A percentile compares a stretch with the other conserved stretches of the same genome.
These are phyloP conservation scores for Diabrotica undecimpunctata DNA, from an alignment of 1,140 invertebrate species.

Conservation along the genomic window DNA sequence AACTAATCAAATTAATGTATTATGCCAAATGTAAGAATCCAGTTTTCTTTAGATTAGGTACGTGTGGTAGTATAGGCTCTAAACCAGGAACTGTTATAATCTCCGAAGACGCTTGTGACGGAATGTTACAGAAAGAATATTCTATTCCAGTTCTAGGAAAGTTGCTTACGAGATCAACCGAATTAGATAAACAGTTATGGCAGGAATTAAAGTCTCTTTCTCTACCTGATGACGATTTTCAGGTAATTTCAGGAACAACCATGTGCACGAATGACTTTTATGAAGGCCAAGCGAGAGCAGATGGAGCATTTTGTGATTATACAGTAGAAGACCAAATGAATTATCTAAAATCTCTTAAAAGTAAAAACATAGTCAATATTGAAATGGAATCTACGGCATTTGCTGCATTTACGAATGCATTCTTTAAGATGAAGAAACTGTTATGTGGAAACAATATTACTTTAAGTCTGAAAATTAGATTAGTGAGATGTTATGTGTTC, in stretches of 20 bases:
- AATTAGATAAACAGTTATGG: constrained; percentile 75
- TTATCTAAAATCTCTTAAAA: constrained; percentile 74
- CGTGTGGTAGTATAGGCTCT: constrained; percentile 74
- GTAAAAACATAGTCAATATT: constrained; percentile 87
- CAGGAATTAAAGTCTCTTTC: constrained; percentile 73
- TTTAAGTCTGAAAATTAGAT: too few relatives aligned
- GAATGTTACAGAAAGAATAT: constrained; percentile 60
- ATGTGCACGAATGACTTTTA: constrained; percentile 98
- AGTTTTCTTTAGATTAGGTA: constrained; percentile 76
- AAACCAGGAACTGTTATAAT: constrained; percentile 72
- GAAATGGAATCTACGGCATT: constrained; percentile 97
- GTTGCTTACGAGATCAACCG: constrained; percentile 71
- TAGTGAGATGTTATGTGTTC: too few relatives aligned
- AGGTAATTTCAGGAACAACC: constrained; percentile 82
- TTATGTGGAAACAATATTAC: too few relatives aligned
- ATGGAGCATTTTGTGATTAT: constrained; percentile 97
- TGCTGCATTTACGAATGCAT: constrained; percentile 88
- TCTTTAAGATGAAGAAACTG: too few relatives aligned
- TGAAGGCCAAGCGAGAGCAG: constrained; percentile 90
- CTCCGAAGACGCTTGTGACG: constrained; percentile 66
- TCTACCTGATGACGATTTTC: constrained; percentile 75
- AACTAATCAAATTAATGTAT: constrained; percentile 76
- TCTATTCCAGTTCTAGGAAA: constrained; percentile 83
- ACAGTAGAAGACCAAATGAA: constrained; percentile 84
- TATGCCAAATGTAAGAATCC: constrained; percentile 71